Base-by-base conservation (phyloP, 2,113 vertebrate species). In the Nothoprocta pentlandii region DNA sequence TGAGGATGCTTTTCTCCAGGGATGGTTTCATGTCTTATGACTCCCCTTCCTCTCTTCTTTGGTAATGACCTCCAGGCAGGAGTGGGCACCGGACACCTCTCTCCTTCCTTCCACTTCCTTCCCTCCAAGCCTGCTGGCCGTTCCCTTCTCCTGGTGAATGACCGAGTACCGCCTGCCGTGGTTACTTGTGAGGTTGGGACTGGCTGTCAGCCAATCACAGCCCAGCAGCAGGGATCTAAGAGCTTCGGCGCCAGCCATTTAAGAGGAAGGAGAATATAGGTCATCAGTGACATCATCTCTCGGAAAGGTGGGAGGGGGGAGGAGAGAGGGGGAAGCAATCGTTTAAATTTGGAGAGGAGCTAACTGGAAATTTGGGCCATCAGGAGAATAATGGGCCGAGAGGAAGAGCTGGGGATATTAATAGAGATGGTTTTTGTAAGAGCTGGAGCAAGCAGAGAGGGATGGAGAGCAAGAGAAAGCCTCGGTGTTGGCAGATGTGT, bases 121-220 rank as follows among this genome's bases (percentile, higher is more conserved):
- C 71, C 44, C 84, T 70, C 78, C 85, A 77, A 6, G 0, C 10
- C 56, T 2, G 73, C 14, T 77, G 80, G 82, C 78, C 30, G 22
- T 96, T 67, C 91, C 90, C 89, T 1, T 20, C 88, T 97, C 44
- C 16, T 20, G 42, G 80, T 85, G 92, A 93, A 79, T 53, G 93
- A 67, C 74, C 58, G 71, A 85, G 64, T 84, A 30, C 59, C 56
- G 66, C 66, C 84, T 25, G 91, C 68, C 90, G 91, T 90, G 92
- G 88, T 92, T 95, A 8, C 74, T 79, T 30, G 91, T 96, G 95
- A 97, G 96, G 93, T 95, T 47, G 88, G 96, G 96, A 41, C 96
- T 97, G 97, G 96, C 97, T 97, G 97, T 96, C 97, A 97, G 97
- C 96, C 97, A 97, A 89, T 96, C 94, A 90, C 94, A 96, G 89